Evolutionary conservation across 1,140 invertebrate genomes (phyloP).

Genomic region (Drosophila nebulosa): DNA sequence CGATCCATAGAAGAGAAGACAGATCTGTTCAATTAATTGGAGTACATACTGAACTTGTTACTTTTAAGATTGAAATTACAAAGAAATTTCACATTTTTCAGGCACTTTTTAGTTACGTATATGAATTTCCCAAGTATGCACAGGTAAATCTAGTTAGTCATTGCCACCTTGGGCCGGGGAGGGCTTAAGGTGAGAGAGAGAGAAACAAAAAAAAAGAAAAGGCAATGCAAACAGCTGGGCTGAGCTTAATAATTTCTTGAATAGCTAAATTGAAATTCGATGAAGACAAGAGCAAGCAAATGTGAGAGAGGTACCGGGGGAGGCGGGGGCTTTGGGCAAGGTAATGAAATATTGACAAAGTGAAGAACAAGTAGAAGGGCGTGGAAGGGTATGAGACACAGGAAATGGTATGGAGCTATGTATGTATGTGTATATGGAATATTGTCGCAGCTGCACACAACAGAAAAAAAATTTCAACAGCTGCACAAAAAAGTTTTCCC

Average conservation of each 20-base stretch:
- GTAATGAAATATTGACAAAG: slow-evolving; percentile 34
- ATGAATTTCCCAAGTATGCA: background rate
- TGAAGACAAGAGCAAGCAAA: slow-evolving; percentile 9
- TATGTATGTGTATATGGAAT: slow-evolving; percentile 21
- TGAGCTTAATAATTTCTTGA: slow-evolving; percentile 35
- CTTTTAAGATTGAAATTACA: too few relatives aligned
- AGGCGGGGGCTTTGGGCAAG: background rate
- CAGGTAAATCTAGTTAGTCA: background rate
- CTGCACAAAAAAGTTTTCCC: slow-evolving; percentile 67
- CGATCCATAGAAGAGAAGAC: too few relatives aligned
- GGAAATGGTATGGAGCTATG: too few relatives aligned
- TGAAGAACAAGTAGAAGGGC: background rate
- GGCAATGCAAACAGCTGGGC: slow-evolving; percentile 14
- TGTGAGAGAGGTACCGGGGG: too few relatives aligned
- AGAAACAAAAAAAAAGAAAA: background rate
- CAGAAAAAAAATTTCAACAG: slow-evolving; percentile 49
- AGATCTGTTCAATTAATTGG: too few relatives aligned
- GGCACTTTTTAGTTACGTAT: too few relatives aligned
- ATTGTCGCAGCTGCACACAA: slow-evolving; percentile 61
- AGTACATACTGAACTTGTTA: too few relatives aligned
- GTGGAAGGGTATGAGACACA: background rate
- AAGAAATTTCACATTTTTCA: too few relatives aligned
- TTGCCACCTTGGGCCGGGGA: background rate
- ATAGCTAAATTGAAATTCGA: slow-evolving; percentile 55
- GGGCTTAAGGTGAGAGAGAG: too few relatives aligned